These are phyloP conservation scores for Ophonus ardosiacus DNA, from an alignment of 2,888 invertebrate species.

Conservation along the genomic window DNA sequence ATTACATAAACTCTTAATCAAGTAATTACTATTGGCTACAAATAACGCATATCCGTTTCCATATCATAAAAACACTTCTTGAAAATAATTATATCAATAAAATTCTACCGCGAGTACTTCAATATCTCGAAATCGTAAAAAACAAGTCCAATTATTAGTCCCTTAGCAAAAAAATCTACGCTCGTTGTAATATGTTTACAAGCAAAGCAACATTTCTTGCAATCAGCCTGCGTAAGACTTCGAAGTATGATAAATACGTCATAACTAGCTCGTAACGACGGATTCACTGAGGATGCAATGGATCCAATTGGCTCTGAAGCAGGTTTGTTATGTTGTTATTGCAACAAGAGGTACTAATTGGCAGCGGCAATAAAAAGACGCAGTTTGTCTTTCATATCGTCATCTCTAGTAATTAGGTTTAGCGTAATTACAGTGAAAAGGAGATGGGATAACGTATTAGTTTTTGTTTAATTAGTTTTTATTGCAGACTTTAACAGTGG, in stretches of 20 bases:
- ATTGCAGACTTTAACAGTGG: background rate
- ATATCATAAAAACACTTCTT: background rate
- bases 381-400: slow-evolving; percentile 15
- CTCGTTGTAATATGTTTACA: slow-evolving; percentile 5
- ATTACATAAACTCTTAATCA: background rate
- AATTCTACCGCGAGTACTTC: slow-evolving; percentile 15
- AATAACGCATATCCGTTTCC: slow-evolving; percentile 19
- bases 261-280: slow-evolving; percentile 26
- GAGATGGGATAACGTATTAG: background rate
- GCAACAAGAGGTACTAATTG: slow-evolving; percentile 41
- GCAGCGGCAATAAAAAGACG: background rate
- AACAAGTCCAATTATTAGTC: slow-evolving; percentile 29
- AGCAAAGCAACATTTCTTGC: slow-evolving; percentile 35
- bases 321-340: slow-evolving; percentile 8
- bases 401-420: slow-evolving; percentile 23
- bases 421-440: background rate
- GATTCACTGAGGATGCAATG: background rate
- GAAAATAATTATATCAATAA: slow-evolving; percentile 34
- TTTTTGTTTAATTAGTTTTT: background rate
- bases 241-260: slow-evolving; percentile 39
- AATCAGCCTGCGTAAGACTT: slow-evolving; percentile 1
- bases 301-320: slow-evolving; percentile 14
- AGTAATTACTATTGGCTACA: background rate
- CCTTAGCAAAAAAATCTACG: background rate
- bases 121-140: slow-evolving; percentile 20